Percentiles rank a stretch among this genome's conserved stretches.
phyloP scores from a whole-genome alignment of 2,888 invertebrate species.

The Pelosia muscerda region DNA sequence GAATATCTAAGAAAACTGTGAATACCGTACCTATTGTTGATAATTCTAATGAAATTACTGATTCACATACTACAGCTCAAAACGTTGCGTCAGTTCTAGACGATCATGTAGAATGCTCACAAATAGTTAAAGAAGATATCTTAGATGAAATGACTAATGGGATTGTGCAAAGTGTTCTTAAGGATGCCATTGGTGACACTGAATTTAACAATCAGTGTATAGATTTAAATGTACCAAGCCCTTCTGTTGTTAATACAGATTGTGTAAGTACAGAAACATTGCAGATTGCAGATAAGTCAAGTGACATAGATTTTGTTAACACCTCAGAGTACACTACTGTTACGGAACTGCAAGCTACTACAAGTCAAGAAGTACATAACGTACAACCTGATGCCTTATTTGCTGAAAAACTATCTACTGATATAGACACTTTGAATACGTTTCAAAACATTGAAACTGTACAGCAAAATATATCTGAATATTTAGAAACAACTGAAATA shows the following conservation, averaged over 20 bases:
- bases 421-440: too few relatives aligned
- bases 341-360: neutral
- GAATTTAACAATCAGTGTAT: neutral
- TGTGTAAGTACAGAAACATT: neutral
- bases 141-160: neutral
- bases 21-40: neutral
- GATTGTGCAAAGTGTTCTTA: neutral
- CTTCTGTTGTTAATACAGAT: neutral
- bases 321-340: too few relatives aligned
- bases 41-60: neutral
- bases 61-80: neutral
- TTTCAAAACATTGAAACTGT: neutral
- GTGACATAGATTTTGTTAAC: too few relatives aligned
- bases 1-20: neutral
- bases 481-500: neutral
- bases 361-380: neutral
- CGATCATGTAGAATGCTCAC: neutral
- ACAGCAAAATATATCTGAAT: neutral
- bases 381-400: neutral
- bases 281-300: too few relatives aligned
- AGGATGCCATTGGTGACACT: neutral
- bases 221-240: neutral
- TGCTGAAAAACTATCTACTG: neutral
- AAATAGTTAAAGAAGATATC: neutral
- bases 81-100: neutral